A percentile compares a stretch with the other conserved stretches of the same genome.
phyloP scores from a whole-genome alignment of 92 coral and sea anemone genomes.

The Umimayanthus kanabou region DNA sequence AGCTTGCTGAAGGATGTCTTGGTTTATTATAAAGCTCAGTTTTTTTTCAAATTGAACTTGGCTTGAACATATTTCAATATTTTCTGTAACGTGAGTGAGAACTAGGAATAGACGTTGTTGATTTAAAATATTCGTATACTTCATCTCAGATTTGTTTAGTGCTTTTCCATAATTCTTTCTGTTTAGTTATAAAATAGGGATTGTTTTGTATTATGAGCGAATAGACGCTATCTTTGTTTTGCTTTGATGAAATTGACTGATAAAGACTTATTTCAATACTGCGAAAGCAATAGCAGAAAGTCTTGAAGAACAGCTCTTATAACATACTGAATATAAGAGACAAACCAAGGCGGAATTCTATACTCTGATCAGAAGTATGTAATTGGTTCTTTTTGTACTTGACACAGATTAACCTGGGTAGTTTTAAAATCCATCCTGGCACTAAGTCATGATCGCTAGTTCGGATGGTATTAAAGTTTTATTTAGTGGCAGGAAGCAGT shows the following conservation, averaged over 20 bases:
- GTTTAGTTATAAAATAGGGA: background rate
- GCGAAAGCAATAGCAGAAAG: background rate
- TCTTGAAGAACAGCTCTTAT: background rate
- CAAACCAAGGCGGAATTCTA: background rate
- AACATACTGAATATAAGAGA: background rate
- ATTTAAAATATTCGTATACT: background rate
- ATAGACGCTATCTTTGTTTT: background rate
- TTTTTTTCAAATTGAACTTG: background rate
- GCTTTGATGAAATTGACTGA: background rate
- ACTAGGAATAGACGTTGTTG: background rate
- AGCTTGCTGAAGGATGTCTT: background rate
- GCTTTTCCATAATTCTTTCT: background rate
- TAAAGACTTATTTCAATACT: background rate
- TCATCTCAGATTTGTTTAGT: background rate
- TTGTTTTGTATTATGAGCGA: constrained; percentile 6
- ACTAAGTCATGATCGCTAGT: background rate
- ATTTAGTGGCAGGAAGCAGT: background rate
- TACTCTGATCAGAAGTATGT: no score
- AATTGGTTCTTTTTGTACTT: background rate
- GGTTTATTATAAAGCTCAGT: no score
- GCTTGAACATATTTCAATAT: no score
- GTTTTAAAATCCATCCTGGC: background rate
- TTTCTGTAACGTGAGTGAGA: background rate
- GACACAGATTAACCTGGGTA: background rate
- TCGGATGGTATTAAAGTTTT: background rate